These are phyloP conservation scores for Rhinichthys osculus DNA, from an alignment of 2,797 vertebrate species.

Conservation along the genomic window DNA sequence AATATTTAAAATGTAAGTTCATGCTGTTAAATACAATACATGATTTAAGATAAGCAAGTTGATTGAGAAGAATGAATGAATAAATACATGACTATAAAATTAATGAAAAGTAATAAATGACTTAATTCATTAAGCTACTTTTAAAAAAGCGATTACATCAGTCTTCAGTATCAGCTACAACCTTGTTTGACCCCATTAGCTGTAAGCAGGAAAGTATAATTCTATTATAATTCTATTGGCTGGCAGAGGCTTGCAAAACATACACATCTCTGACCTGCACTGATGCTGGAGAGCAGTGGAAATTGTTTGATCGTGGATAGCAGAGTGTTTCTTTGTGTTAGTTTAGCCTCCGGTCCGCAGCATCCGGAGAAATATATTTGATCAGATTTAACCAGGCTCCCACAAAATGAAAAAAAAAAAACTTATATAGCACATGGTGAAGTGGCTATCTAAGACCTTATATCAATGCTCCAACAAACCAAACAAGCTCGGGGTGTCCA, in stretches of 20 bases:
- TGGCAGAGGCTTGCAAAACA: slow-evolving; percentile 5
- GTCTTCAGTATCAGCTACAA: neutral
- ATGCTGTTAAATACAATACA: neutral
- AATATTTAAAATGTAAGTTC: neutral
- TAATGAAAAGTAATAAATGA: neutral
- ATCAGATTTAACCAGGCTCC: slow-evolving; percentile 31
- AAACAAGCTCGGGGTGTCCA: slow-evolving; percentile 30
- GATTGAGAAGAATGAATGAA: neutral
- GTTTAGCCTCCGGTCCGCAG: slow-evolving; percentile 22
- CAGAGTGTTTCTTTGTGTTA: slow-evolving; percentile 14
- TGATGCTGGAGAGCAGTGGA: neutral
- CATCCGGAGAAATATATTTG: slow-evolving; percentile 25
- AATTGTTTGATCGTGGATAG: slow-evolving; percentile 12
- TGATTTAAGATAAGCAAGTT: neutral
- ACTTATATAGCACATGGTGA: neutral
- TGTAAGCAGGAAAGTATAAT: neutral
- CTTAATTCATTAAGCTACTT: neutral
- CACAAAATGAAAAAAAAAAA: slow-evolving; percentile 5
- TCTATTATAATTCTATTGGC: neutral
- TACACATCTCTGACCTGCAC: neutral
- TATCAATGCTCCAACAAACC: slow-evolving; percentile 22
- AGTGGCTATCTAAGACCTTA: slow-evolving; percentile 4
- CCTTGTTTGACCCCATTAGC: neutral
- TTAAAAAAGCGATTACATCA: neutral
- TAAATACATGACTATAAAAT: neutral